Conservation (phyloP, 2,888 invertebrate species). For the Lithosia quadra region DNA sequence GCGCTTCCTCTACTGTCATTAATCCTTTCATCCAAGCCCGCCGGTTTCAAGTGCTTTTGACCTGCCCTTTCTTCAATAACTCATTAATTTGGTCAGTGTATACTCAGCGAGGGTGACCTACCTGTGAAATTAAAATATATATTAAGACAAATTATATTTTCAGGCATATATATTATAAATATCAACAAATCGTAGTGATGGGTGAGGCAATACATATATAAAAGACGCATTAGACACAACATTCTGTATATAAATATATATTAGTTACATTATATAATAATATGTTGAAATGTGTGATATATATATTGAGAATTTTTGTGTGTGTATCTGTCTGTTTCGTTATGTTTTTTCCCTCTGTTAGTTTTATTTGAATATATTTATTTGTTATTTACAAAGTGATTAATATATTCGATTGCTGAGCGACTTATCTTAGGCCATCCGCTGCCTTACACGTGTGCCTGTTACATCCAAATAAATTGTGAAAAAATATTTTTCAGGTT, state of each 20-base stretch:
- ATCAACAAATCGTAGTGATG: constrained; percentile 4
- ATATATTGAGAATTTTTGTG: too few species aligned
- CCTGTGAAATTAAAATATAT: background rate
- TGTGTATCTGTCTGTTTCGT: background rate
- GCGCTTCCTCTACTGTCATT: too few species aligned
- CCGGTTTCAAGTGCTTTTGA: too few species aligned
- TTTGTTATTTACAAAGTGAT: background rate
- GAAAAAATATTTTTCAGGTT: too few species aligned
- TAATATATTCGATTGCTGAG: background rate
- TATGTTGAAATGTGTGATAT: too few species aligned
- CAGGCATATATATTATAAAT: constrained; percentile 53
- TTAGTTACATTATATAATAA: constrained; percentile 15
- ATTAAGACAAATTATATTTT: constrained; percentile 21
- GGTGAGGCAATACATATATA: constrained; percentile 33
- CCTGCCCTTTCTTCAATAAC: too few species aligned
- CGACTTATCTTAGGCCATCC: too few species aligned
- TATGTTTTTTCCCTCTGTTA: constrained; percentile 20
- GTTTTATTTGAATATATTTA: background rate
- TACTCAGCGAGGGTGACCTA: too few species aligned
- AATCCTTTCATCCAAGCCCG: too few species aligned
- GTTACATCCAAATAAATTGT: too few species aligned
- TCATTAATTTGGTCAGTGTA: too few species aligned
- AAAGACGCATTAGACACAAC: constrained; percentile 17
- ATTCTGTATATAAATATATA: constrained; percentile 31
- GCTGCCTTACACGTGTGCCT: too few species aligned